Conservation (phyloP, 2,888 invertebrate genomes). For the Serripes groenlandicus region DNA sequence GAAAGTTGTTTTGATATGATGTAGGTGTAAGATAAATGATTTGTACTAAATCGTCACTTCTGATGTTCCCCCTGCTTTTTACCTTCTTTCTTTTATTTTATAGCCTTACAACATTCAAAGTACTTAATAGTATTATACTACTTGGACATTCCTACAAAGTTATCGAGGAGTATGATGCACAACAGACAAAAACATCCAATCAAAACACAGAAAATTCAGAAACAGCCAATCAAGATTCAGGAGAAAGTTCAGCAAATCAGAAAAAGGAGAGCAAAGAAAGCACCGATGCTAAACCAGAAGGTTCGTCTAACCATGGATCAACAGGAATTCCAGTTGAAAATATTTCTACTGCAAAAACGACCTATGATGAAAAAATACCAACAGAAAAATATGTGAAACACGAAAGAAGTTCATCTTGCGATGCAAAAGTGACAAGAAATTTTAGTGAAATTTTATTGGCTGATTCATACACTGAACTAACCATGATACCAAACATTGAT, state of each 20-base stretch:
- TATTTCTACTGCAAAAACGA: background rate
- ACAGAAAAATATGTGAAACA: conserved; percentile 1
- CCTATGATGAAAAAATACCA: background rate
- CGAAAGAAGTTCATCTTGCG: conserved; percentile 42
- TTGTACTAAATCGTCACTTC: too few relatives aligned
- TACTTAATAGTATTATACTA: conserved; percentile 95
- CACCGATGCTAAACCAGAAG: conserved; percentile 13
- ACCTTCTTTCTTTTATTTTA: conserved; percentile 62
- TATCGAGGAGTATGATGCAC: conserved; percentile 47
- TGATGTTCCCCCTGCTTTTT: too few relatives aligned
- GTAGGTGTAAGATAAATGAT: too few relatives aligned
- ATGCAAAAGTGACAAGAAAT: conserved; percentile 32
- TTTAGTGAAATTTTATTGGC: conserved; percentile 58
- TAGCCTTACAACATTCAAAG: conserved; percentile 87
- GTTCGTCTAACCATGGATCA: background rate
- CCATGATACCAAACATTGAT: conserved; percentile 38
- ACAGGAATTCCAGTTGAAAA: conserved; percentile 4
- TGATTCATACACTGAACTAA: conserved; percentile 59
- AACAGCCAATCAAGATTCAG: conserved; percentile 16
- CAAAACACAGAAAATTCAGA: conserved; percentile 8
- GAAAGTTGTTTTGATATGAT: too few relatives aligned
- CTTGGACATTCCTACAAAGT: conserved; percentile 95
- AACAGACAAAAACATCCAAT: conserved; percentile 45
- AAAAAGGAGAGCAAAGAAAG: conserved; percentile 13
- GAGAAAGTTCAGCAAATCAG: background rate